These are phyloP conservation scores for Ennomos erosarius DNA, from an alignment of 2,888 invertebrate genomes.

Conservation along the genomic window DNA sequence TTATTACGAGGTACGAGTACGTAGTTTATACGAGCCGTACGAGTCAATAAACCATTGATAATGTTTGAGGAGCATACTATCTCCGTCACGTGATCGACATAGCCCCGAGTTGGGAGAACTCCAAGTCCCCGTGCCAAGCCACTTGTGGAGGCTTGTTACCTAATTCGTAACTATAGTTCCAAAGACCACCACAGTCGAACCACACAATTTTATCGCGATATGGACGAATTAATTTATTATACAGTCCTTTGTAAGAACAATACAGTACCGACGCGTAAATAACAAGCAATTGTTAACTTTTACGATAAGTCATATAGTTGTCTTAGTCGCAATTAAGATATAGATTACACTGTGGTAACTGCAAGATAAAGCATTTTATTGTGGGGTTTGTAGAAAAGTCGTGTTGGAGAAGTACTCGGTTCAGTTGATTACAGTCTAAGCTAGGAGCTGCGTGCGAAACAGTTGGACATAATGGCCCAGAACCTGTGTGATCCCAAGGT, in stretches of 20 bases:
- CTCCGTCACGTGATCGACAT: slow-evolving; percentile 22
- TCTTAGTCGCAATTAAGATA: slow-evolving; percentile 72
- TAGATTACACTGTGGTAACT: slow-evolving; percentile 66
- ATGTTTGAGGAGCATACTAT: slow-evolving; percentile 28
- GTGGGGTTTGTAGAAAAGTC: slow-evolving; percentile 68
- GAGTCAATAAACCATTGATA: slow-evolving; percentile 34
- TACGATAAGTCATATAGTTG: slow-evolving; percentile 56
- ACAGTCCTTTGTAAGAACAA: slow-evolving; percentile 41
- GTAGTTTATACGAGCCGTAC: slow-evolving; percentile 17
- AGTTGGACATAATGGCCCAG: slow-evolving; percentile 53
- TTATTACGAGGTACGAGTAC: too few species aligned
- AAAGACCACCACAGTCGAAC: slow-evolving; percentile 54
- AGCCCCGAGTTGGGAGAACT: slow-evolving; percentile 60
- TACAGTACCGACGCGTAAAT: slow-evolving; percentile 40
- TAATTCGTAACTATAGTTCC: slow-evolving; percentile 56
- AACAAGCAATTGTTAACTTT: slow-evolving; percentile 60
- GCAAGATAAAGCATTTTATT: slow-evolving; percentile 75
- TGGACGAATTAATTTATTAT: slow-evolving; percentile 68
- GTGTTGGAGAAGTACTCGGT: slow-evolving; percentile 49
- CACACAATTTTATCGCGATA: slow-evolving; percentile 55
- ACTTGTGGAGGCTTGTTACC: slow-evolving; percentile 54
- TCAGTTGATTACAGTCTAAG: slow-evolving; percentile 60
- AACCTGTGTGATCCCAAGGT: slow-evolving; percentile 65
- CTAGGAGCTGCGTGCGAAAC: slow-evolving; percentile 27
- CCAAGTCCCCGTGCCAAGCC: slow-evolving; percentile 70